Conservation (phyloP, 2,888 invertebrate species). For the Macrophya alboannulata region DNA sequence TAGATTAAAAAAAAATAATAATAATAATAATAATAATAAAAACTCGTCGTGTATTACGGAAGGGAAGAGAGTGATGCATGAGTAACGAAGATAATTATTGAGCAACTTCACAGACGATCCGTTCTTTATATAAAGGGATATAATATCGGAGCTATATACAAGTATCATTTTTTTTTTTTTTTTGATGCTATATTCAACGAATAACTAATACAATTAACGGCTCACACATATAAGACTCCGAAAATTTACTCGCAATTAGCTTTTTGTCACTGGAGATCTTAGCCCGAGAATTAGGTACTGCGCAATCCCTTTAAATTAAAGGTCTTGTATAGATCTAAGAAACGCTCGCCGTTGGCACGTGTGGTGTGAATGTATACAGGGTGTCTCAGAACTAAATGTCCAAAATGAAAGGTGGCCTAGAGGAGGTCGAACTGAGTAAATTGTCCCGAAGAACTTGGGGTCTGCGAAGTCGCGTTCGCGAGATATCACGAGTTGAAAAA, state of each 20-base stretch:
- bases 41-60: not conserved
- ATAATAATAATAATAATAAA: no score
- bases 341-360: not conserved
- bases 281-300: conserved; percentile 17
- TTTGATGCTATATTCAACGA: not conserved
- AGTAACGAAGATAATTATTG: conserved; percentile 21
- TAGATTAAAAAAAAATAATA: not conserved
- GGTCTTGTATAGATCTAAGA: conserved; percentile 1
- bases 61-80: conserved; percentile 1
- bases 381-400: no score
- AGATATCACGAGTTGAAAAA: no score
- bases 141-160: not conserved
- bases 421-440: no score
- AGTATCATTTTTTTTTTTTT: conserved; percentile 9
- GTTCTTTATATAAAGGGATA: conserved; percentile 6
- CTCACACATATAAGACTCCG: not conserved
- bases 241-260: conserved; percentile 23
- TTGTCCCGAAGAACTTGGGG: no score
- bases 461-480: no score
- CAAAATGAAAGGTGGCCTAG: no score
- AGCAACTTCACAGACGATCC: conserved; percentile 11
- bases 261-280: conserved; percentile 21
- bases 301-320: conserved; percentile 27
- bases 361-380: not conserved
- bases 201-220: not conserved